Evolutionary conservation across 2,888 invertebrate genomes (phyloP).

Genomic region (Epiblema foenella): DNA sequence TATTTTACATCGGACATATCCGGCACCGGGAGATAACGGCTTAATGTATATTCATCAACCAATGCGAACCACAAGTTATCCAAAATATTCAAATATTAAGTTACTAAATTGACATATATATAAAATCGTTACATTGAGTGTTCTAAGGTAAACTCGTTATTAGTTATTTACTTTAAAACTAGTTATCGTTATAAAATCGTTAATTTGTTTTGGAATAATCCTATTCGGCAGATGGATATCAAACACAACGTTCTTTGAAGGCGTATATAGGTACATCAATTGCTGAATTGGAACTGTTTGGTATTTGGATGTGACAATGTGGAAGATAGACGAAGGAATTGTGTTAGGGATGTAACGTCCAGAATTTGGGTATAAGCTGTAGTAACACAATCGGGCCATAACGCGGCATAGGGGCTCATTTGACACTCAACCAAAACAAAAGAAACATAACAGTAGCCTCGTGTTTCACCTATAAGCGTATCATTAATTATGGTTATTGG

Average conservation of each 20-base stretch:
- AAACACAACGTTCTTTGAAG: background rate
- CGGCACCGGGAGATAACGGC: too few species aligned
- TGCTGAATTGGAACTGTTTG: conserved; percentile 52
- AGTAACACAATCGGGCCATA: conserved; percentile 72
- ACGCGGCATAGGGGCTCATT: conserved; percentile 79
- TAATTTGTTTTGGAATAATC: background rate
- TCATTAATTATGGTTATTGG: conserved; percentile 64
- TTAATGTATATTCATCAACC: background rate
- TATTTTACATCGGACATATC: too few species aligned
- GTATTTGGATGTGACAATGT: conserved; percentile 63
- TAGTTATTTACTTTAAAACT: background rate
- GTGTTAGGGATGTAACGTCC: conserved; percentile 69
- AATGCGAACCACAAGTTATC: background rate
- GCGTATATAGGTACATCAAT: background rate
- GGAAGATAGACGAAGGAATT: conserved; percentile 69
- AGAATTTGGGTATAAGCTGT: conserved; percentile 70
- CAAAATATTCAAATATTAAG: background rate
- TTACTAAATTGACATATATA: background rate
- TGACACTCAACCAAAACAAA: conserved; percentile 73
- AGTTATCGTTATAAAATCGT: background rate
- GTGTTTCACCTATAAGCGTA: conserved; percentile 83
- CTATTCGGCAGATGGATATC: background rate
- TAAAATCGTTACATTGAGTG: background rate
- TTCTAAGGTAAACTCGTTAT: background rate
- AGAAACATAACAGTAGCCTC: conserved; percentile 77